Conservation (phyloP, 1,140 invertebrate species). For the Pararge aegeria region DNA sequence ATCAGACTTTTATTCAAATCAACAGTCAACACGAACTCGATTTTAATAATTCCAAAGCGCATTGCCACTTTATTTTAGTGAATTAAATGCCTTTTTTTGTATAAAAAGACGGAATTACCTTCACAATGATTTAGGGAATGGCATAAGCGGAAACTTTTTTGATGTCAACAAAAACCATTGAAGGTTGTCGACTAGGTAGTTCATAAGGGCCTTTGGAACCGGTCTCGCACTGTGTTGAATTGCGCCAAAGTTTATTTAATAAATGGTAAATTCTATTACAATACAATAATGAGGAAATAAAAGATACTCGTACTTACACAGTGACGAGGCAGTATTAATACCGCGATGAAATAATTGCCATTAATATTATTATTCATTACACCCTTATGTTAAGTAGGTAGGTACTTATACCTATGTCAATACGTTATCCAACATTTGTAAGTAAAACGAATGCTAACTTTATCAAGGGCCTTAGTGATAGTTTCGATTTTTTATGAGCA, state of each 20-base stretch:
- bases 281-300: conserved; percentile 36
- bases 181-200: conserved; percentile 42
- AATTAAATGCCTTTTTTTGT: conserved; percentile 13
- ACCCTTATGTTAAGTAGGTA: too few relatives aligned
- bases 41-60: not conserved
- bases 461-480: too few relatives aligned
- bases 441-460: too few relatives aligned
- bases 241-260: conserved; percentile 39
- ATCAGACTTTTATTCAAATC: not conserved
- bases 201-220: conserved; percentile 43
- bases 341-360: too few relatives aligned
- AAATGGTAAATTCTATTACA: conserved; percentile 39
- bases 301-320: not conserved
- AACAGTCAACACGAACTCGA: not conserved
- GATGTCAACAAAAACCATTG: conserved; percentile 39
- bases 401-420: too few relatives aligned
- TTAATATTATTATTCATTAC: too few relatives aligned
- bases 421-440: too few relatives aligned
- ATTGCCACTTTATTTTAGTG: conserved; percentile 2
- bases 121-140: conserved; percentile 32
- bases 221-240: conserved; percentile 35
- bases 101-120: conserved; percentile 37
- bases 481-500: too few relatives aligned
- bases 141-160: conserved; percentile 43
- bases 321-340: not conserved